Base-by-base conservation (phyloP, 2,113 vertebrate species). In the Noturus placidus region DNA sequence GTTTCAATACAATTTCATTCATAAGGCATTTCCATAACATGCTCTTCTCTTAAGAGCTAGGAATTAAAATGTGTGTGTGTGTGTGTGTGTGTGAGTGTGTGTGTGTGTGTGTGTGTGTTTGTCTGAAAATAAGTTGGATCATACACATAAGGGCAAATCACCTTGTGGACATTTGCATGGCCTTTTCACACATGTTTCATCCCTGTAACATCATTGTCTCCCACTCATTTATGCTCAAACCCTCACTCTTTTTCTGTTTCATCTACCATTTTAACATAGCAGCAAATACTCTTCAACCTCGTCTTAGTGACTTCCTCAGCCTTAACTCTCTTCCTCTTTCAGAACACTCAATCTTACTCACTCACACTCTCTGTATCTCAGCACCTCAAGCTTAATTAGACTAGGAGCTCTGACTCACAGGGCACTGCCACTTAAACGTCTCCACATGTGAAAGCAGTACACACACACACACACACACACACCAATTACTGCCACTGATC, bases 341-440 rank as follows among this genome's bases (percentile, higher is more conserved):
- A 81, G 22, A 80, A 33, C 67, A 11, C 35, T 14, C 56, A 27
- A 15, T 54, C 65, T 11, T 69, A 11, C 38, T 17, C 59, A 14
- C 74, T 38, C 15, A 6, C 33, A 4, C 52, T 61, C 74, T 79
- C 57, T 67, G 19, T 80, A 63, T 86, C 59, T 27, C 59, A 35
- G 69, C 69, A 22, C 67, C 80, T 86, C 83, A 76, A 87, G 86
- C 83, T 87, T 87, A 85, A 85, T 87, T 85, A 81, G 57, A 87
- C 87, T 87, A 89, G 27, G 63, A 80, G 56, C 54, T 87, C 65
- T 85, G 27, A 70, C 65, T 50, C 46, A 61, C 80, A 80, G 56
- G n/a, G 52, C 86, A 81, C 17, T 78, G 59, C 25, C 88, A 63
- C 56, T 81, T 82, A 15, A 84, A 70, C 84, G 54, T 38, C 82